Conservation (phyloP, 2,888 invertebrate species). For the Leptopilina myrica region DNA sequence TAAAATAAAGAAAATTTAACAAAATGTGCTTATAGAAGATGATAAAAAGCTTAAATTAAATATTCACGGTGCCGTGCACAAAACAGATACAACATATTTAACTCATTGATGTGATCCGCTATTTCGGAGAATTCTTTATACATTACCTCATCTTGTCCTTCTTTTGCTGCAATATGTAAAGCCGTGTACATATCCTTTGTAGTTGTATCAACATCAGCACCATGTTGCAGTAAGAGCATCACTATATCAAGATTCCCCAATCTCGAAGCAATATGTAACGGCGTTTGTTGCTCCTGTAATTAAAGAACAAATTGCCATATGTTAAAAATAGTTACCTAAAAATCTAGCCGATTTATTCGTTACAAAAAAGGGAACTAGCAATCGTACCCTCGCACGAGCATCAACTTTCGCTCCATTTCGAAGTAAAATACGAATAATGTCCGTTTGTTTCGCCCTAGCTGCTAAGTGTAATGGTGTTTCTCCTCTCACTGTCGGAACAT, state of each 20-base stretch:
- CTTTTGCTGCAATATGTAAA: conserved; percentile 97
- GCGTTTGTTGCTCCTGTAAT: conserved; percentile 92
- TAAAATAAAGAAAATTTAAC: conserved; percentile 47
- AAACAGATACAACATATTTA: conserved; percentile 71
- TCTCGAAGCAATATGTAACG: conserved; percentile 96
- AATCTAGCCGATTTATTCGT: too few relatives aligned
- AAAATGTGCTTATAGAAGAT: conserved; percentile 48
- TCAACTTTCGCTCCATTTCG: conserved; percentile 94
- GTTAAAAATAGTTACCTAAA: too few relatives aligned
- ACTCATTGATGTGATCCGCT: conserved; percentile 70
- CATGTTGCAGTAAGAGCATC: conserved; percentile 94
- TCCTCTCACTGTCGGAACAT: conserved; percentile 95
- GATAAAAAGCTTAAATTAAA: conserved; percentile 66
- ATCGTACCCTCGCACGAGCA: conserved; percentile 80
- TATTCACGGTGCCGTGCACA: conserved; percentile 74
- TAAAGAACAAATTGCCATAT: background rate
- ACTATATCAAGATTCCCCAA: conserved; percentile 98
- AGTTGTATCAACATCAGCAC: conserved; percentile 91
- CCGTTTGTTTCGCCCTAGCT: conserved; percentile 97
- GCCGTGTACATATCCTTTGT: conserved; percentile 98
- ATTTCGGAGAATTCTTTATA: conserved; percentile 72
- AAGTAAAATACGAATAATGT: conserved; percentile 95
- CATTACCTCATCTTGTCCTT: conserved; percentile 82
- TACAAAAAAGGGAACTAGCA: too few relatives aligned
- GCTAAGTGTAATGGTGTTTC: conserved; percentile 98